A percentile compares a stretch with the other conserved stretches of the same genome.
Evolutionary conservation across 2,888 invertebrate species (phyloP).

Genomic region (Brachyptera putata): DNA sequence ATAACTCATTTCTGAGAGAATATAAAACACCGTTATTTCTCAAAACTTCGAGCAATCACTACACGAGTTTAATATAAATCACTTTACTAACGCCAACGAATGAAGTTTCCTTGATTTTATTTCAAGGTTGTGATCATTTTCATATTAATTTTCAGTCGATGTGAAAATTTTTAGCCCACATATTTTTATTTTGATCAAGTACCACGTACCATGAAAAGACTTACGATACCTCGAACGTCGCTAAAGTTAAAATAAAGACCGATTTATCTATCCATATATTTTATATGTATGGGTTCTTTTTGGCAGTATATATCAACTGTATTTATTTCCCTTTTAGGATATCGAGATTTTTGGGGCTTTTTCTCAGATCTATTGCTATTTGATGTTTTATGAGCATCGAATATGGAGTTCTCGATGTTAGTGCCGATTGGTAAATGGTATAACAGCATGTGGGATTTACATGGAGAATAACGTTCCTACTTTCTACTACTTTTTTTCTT

Average conservation of each 20-base stretch:
- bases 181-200: too few species aligned
- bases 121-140: too few species aligned
- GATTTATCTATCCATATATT: conserved; percentile 14
- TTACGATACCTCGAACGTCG: background rate
- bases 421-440: conserved; percentile 4
- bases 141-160: too few species aligned
- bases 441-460: background rate
- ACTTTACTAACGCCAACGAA: too few species aligned
- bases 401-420: background rate
- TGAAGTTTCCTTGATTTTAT: too few species aligned
- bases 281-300: background rate
- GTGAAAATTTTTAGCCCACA: too few species aligned
- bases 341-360: conserved; percentile 4
- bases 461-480: background rate
- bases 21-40: too few species aligned
- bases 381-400: conserved; percentile 5
- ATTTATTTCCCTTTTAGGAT: conserved; percentile 13
- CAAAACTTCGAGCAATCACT: too few species aligned
- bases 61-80: too few species aligned
- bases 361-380: background rate
- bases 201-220: background rate
- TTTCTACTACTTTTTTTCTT: too few species aligned
- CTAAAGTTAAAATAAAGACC: conserved; percentile 12
- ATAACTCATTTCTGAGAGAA: too few species aligned
- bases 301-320: conserved; percentile 3